Evolutionary conservation across 2,113 vertebrate genomes (phyloP), one percentile per base, ranked within the genome.

Genomic region (Xenus cinereus): DNA sequence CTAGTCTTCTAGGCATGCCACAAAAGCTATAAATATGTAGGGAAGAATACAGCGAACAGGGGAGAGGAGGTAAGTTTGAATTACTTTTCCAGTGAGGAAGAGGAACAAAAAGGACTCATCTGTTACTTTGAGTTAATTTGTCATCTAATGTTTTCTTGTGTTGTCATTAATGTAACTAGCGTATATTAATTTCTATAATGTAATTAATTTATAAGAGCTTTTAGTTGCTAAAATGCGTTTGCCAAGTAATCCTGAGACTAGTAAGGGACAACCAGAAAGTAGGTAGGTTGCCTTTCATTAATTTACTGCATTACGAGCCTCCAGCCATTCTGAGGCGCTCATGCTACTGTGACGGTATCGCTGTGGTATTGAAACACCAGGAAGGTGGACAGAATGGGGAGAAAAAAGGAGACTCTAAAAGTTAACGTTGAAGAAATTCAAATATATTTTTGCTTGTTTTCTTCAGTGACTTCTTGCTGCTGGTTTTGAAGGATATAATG

Each of bases 401-500:
- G 26, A 7, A 53, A 53, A 51, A 28, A 5, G 46, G 17, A 46
- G 12, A 26, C 7, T 46, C 12, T 68, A 43, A 24, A 60, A 76
- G 23, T 48, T 62, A 62, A 41, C 9, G 6, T 4, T 73, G 74
- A 89, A 78, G 33, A 46, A 37, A 63, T 60, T 85, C 4, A 41
- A 11, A 33, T 89, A 27, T 95, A 60, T 89, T 93, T 72, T 50
- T 97, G 15, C 89, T 95, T 96, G 35, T 95, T 88, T 94, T 64
- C 62, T 76, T 83, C 92, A 99, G 99, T 98, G 99, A 99, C 97
- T 99, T 99, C 98, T 97, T 99, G 95, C 98, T 99, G 86, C 97
- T 99, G 94, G 98, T 99, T 84, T 97, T 99, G 90, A 99, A 99
- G 97, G 99, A 99, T 95, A 97, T 99, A 60, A 98, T 99, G 74